A percentile compares a stretch with the other conserved stretches of the same genome.
These are phyloP conservation scores for Cassiopea xamachana DNA, from an alignment of 30 jellyfish, hydroid and myxozoan genomes.

Conservation along the genomic window DNA sequence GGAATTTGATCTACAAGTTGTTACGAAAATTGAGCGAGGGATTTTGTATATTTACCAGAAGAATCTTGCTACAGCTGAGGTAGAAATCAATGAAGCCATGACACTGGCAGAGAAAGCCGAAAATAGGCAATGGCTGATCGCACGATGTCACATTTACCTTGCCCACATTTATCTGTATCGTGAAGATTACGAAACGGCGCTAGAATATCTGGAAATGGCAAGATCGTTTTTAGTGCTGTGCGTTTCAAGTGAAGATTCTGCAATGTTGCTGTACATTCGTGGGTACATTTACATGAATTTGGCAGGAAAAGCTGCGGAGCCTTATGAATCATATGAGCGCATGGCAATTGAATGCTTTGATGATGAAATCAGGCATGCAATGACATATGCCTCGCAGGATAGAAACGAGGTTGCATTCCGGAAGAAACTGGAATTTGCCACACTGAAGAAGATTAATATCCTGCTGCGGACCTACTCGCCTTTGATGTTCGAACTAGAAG, in stretches of 20 bases:
- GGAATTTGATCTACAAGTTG: slow-evolving; percentile 40
- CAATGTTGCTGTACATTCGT: slow-evolving; percentile 6
- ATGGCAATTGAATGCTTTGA: slow-evolving; percentile 40
- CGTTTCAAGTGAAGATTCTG: slow-evolving; percentile 33
- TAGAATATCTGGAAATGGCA: slow-evolving; percentile 26
- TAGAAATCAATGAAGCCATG: slow-evolving; percentile 23
- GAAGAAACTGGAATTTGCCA: slow-evolving; percentile 18
- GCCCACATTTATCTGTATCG: slow-evolving; percentile 12
- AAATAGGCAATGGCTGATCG: slow-evolving; percentile 4
- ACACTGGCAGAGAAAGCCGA: slow-evolving; percentile 15
- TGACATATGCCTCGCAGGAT: slow-evolving; percentile 13
- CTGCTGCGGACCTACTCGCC: slow-evolving; percentile 18
- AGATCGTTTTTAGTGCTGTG: slow-evolving; percentile 3
- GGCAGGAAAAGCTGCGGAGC: slow-evolving; percentile 4
- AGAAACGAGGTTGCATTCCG: neutral
- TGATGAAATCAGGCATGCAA: slow-evolving; percentile 1
- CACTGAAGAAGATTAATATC: neutral
- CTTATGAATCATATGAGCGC: neutral
- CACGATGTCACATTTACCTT: neutral
- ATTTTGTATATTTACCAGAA: slow-evolving; percentile 14
- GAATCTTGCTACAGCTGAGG: slow-evolving; percentile 6
- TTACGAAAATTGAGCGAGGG: slow-evolving; percentile 1
- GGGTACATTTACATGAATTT: slow-evolving; percentile 23
- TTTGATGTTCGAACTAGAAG: neutral
- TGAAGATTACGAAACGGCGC: slow-evolving; percentile 21